phyloP scores from a whole-genome alignment of 2,888 invertebrate species.

The Tetranychus piercei region DNA sequence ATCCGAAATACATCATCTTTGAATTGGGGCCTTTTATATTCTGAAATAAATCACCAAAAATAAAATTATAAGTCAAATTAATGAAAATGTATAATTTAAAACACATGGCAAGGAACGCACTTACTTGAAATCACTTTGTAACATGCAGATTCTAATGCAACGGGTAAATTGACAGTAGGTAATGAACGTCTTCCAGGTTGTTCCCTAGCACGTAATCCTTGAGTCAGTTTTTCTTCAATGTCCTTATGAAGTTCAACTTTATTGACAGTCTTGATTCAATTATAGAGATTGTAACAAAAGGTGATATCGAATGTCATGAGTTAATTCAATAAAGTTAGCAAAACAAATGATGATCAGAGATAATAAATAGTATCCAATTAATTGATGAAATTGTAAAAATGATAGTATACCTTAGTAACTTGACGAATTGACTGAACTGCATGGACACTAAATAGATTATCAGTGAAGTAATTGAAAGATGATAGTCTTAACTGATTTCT shows the following conservation, averaged over 20 bases:
- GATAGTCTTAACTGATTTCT: too few species aligned
- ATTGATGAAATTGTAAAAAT: too few species aligned
- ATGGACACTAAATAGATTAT: too few species aligned
- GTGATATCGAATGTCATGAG: neutral
- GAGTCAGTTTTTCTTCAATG: neutral
- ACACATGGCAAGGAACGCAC: neutral
- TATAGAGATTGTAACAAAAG: neutral
- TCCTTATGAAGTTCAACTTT: neutral
- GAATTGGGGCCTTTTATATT: constrained; percentile 16
- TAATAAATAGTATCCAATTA: too few species aligned
- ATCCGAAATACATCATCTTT: constrained; percentile 15
- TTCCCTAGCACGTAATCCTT: neutral
- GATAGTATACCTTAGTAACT: too few species aligned
- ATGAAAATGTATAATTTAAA: neutral
- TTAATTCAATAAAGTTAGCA: too few species aligned
- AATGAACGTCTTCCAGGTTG: constrained; percentile 3
- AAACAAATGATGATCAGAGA: too few species aligned
- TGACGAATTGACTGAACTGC: too few species aligned
- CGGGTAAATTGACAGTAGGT: constrained; percentile 19
- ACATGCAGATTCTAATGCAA: constrained; percentile 19
- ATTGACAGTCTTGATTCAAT: neutral
- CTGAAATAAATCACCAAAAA: neutral
- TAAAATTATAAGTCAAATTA: neutral
- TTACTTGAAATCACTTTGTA: constrained; percentile 17
- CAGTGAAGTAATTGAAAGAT: too few species aligned